A percentile compares a stretch with the other conserved stretches of the same genome.
These are phyloP conservation scores for Characodon lateralis DNA, from an alignment of 2,797 vertebrate genomes.

Conservation along the genomic window DNA sequence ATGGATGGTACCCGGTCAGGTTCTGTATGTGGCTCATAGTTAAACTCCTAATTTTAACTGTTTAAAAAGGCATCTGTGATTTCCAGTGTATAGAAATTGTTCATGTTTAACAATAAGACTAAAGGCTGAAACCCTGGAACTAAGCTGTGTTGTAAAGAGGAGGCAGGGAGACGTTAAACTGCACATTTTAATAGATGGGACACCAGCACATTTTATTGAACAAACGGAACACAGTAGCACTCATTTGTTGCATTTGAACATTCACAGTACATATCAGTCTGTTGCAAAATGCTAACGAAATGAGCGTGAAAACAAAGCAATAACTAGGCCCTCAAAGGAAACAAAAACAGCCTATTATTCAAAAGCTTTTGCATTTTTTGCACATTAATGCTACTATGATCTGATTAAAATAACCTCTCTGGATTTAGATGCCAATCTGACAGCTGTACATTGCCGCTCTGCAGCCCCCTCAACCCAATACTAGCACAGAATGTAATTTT, in stretches of 20 bases:
- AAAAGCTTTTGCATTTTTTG: slow-evolving; percentile 47
- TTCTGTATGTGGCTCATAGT: background rate
- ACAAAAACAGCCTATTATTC: slow-evolving; percentile 17
- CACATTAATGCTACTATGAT: slow-evolving; percentile 34
- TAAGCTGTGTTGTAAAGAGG: background rate
- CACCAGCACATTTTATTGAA: slow-evolving; percentile 68
- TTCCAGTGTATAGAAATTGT: background rate
- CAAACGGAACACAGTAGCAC: slow-evolving; percentile 71
- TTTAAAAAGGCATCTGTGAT: too few species aligned
- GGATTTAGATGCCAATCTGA: slow-evolving; percentile 35
- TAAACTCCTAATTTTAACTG: background rate
- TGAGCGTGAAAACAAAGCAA: slow-evolving; percentile 23
- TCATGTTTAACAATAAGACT: background rate
- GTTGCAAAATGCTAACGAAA: slow-evolving; percentile 57
- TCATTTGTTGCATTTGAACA: slow-evolving; percentile 55
- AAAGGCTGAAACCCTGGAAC: background rate
- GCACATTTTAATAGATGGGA: slow-evolving; percentile 53
- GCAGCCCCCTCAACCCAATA: slow-evolving; percentile 8
- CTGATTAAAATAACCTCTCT: slow-evolving; percentile 52
- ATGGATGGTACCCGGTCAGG: background rate
- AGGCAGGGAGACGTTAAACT: slow-evolving; percentile 8
- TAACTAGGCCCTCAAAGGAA: slow-evolving; percentile 21
- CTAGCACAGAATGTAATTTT: slow-evolving; percentile 6
- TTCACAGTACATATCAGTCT: slow-evolving; percentile 65
- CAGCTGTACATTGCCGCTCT: slow-evolving; percentile 3